Base-by-base conservation (phyloP, 30 jellyfish, hydroid and myxozoan species). In the Sanderia malayensis region DNA sequence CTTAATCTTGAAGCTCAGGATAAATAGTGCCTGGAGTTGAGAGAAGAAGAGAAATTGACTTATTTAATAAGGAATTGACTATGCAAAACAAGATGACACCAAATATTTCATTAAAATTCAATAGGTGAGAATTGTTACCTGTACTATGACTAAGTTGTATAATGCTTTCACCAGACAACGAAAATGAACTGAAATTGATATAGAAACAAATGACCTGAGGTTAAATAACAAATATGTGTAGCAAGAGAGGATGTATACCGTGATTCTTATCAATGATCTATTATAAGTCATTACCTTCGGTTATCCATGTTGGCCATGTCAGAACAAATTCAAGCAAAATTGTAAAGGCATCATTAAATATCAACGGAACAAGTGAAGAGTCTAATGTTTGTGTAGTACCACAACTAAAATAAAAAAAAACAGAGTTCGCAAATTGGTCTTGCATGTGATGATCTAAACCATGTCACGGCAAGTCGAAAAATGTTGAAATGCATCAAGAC, bases 281-380 rank as follows among this genome's bases (percentile, higher is more conserved):
- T n/a, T n/a, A n/a, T n/a, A n/a, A n/a, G n/a, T n/a, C n/a, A 77
- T 30, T 55, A 86, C 96, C 93, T 1, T 32, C 13, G 18, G 84
- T 4, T 24, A 86, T 70, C 87, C 87, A 70, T 1, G 76, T 68
- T 23, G 96, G 96, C 96, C 96, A 86, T 0, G 96, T 68, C 9
- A 86, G 47, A 4, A 86, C 83, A 32, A 86, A 52, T 53, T 86
- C 93, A 37, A 86, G 77, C 31, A 86, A 32, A n/a, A 76, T 71
- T 1, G 87, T 57, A 0, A 69, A 18, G 52, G 68, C 88, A 45
- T 86, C 96, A 57, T 58, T 27, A 31, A 70, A 68, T 7, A 86
- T 77, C 46, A 86, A 20, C 20, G 96, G 94, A 2, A 78, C 63
- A 32, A 9, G 26, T 46, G 76, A 55, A 10, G 46, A 37, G 60